A percentile compares a stretch with the other conserved stretches of the same genome.
phyloP scores from a whole-genome alignment of 1,140 invertebrate species.

The Zaprionus gabonicus region DNA sequence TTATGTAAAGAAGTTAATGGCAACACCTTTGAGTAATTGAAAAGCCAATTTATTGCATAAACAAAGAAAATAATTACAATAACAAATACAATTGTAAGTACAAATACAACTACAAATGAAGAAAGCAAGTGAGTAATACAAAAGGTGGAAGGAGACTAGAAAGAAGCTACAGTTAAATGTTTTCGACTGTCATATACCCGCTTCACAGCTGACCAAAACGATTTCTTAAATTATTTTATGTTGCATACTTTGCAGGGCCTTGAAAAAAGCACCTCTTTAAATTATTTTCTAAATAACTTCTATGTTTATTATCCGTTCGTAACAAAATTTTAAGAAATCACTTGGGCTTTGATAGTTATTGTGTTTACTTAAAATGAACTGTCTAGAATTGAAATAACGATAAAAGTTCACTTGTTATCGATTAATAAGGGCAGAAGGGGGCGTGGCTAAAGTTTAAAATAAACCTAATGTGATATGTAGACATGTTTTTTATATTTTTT shows the following conservation, averaged over 20 bases:
- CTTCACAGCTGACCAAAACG: no score
- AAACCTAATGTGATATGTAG: neutral
- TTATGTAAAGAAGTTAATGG: neutral
- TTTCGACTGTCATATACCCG: no score
- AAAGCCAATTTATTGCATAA: slow-evolving; percentile 62
- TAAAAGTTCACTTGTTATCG: no score
- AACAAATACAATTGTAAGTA: slow-evolving; percentile 42
- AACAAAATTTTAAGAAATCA: neutral
- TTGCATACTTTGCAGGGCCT: no score
- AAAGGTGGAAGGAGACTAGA: slow-evolving; percentile 14
- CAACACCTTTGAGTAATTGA: slow-evolving; percentile 68
- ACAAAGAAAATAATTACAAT: slow-evolving; percentile 43
- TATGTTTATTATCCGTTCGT: neutral
- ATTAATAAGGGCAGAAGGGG: neutral
- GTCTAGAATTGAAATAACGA: no score
- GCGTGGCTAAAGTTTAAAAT: neutral
- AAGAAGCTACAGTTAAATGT: no score
- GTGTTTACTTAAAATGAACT: neutral
- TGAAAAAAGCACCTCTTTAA: no score
- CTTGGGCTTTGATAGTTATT: no score
- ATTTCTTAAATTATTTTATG: no score
- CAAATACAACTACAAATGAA: slow-evolving; percentile 18
- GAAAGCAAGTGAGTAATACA: slow-evolving; percentile 20
- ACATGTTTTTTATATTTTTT: no score
- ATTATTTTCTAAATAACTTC: no score